A percentile compares a stretch with the other conserved stretches of the same genome.
These are phyloP conservation scores for Silurus asotus DNA, from an alignment of 2,113 vertebrate species.

Conservation along the genomic window DNA sequence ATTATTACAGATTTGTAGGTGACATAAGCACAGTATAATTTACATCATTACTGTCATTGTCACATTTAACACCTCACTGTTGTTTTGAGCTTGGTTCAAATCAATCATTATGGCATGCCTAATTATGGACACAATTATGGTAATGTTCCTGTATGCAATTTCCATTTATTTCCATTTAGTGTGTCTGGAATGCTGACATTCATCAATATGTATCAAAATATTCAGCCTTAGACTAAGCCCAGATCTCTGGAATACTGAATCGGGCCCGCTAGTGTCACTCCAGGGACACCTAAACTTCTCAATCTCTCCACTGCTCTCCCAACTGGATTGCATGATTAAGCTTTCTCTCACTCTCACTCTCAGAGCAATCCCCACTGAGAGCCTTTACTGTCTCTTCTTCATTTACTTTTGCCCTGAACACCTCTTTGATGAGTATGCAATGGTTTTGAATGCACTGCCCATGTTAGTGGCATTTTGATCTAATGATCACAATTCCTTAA, in stretches of 20 bases:
- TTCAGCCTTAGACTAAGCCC: constrained; percentile 47
- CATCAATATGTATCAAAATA: constrained; percentile 52
- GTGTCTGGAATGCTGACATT: constrained; percentile 51
- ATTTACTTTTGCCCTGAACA: constrained; percentile 12
- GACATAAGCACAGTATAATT: not conserved
- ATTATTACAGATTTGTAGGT: constrained; percentile 20
- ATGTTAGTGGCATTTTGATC: constrained; percentile 19
- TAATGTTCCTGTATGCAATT: constrained; percentile 51
- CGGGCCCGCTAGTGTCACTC: constrained; percentile 44
- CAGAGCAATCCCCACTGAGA: constrained; percentile 23
- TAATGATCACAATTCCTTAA: not conserved
- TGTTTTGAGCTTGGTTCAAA: constrained; percentile 26
- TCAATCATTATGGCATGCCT: constrained; percentile 48
- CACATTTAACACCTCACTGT: constrained; percentile 26
- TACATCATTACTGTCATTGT: constrained; percentile 11
- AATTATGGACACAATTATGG: constrained; percentile 53
- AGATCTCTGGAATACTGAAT: constrained; percentile 43
- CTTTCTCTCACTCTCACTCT: not conserved
- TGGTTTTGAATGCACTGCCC: constrained; percentile 1
- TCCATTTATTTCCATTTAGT: constrained; percentile 56
- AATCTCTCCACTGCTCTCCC: constrained; percentile 39
- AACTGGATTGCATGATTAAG: constrained; percentile 40
- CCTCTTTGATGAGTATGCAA: constrained; percentile 31
- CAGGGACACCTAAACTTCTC: constrained; percentile 44
- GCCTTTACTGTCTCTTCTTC: constrained; percentile 15